Conservation (phyloP, 2,113 vertebrate species). For the Seriola quinqueradiata region DNA sequence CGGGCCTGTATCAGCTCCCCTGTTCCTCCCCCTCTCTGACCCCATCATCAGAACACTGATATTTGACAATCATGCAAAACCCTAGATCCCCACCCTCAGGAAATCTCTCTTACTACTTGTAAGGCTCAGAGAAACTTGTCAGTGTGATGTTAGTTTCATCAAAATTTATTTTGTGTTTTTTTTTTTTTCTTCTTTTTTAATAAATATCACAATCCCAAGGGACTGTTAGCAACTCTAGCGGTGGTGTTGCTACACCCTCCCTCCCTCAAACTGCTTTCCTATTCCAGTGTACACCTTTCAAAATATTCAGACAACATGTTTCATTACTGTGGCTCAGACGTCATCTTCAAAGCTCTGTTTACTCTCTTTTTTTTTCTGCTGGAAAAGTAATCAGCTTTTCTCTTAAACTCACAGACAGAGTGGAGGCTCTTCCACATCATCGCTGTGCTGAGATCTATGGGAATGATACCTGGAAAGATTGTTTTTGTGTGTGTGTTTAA, state of each 20-base stretch:
- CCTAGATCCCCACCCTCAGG: background rate
- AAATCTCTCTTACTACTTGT: background rate
- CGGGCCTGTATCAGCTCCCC: too few relatives aligned
- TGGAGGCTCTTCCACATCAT: background rate
- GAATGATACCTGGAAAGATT: constrained; percentile 4
- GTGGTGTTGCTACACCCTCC: background rate
- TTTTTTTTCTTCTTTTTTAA: background rate
- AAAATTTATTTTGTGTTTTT: background rate
- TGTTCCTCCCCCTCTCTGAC: background rate
- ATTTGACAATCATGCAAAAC: background rate
- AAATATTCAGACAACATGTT: constrained; percentile 18
- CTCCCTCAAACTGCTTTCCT: background rate
- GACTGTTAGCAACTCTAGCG: background rate
- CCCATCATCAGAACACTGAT: background rate
- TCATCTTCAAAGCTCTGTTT: constrained; percentile 18
- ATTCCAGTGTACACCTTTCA: background rate
- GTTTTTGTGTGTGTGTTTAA: background rate
- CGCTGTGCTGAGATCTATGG: background rate
- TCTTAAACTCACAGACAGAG: background rate
- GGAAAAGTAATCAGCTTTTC: constrained; percentile 21
- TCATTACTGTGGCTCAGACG: background rate
- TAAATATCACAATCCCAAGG: background rate
- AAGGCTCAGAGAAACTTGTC: background rate
- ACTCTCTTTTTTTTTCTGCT: background rate
- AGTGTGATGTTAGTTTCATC: background rate